Conservation (phyloP, 2,797 vertebrate species). For the Diceros bicornis region DNA sequence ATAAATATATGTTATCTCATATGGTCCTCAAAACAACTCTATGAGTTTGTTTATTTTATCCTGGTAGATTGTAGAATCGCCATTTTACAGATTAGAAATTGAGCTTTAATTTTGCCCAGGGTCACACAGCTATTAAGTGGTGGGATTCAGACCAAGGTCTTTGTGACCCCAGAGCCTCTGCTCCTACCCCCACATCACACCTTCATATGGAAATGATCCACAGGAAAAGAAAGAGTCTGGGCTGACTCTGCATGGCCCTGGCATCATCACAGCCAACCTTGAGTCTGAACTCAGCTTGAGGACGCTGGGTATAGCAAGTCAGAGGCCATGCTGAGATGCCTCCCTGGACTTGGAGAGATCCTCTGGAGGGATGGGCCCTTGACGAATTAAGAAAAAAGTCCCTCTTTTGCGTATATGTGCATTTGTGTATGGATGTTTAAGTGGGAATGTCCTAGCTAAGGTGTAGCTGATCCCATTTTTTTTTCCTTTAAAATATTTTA, state of each 20-base stretch:
- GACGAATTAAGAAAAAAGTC: neutral
- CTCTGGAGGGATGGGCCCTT: neutral
- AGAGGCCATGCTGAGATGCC: neutral
- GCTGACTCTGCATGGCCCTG: neutral
- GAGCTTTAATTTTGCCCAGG: neutral
- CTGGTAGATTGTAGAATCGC: neutral
- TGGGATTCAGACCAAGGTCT: neutral
- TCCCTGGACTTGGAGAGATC: neutral
- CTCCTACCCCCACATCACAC: neutral
- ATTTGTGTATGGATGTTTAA: neutral
- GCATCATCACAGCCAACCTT: neutral
- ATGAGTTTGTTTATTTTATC: neutral
- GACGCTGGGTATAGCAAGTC: neutral
- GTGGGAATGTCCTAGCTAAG: neutral
- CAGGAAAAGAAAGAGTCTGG: slow-evolving; percentile 1
- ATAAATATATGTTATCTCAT: neutral
- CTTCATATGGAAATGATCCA: neutral
- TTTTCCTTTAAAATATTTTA: slow-evolving; percentile 36
- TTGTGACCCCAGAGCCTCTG: neutral
- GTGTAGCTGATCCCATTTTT: neutral
- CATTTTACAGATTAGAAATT: slow-evolving; percentile 10
- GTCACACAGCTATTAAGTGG: neutral
- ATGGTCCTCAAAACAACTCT: neutral
- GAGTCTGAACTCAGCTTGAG: neutral
- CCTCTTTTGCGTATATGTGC: neutral